These are phyloP conservation scores for Dromius quadrimaculatus DNA, from an alignment of 2,888 invertebrate species.

Conservation along the genomic window DNA sequence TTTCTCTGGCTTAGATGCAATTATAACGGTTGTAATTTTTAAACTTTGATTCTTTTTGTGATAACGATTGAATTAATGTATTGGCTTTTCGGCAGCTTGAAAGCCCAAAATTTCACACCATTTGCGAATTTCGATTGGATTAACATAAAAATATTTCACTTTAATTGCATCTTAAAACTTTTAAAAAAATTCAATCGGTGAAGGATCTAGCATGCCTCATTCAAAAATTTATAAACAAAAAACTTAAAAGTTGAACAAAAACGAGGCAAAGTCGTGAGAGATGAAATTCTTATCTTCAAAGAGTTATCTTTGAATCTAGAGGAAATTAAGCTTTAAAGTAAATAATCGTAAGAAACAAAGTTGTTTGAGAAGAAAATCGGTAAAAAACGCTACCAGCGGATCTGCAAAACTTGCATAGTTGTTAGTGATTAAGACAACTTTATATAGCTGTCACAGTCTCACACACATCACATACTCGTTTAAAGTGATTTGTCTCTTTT, in stretches of 20 bases:
- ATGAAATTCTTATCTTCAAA: slow-evolving; percentile 58
- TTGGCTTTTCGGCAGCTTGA: background rate
- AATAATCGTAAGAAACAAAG: background rate
- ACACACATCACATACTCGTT: background rate
- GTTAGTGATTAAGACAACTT: slow-evolving; percentile 41
- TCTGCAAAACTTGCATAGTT: slow-evolving; percentile 26
- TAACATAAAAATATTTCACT: slow-evolving; percentile 35
- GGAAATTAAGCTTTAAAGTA: background rate
- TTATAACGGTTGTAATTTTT: slow-evolving; percentile 27
- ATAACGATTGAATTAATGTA: slow-evolving; percentile 23
- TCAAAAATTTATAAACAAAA: slow-evolving; percentile 43
- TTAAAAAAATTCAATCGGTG: slow-evolving; percentile 16
- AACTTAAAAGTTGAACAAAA: slow-evolving; percentile 29
- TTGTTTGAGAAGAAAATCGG: background rate
- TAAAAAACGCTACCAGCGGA: slow-evolving; percentile 33
- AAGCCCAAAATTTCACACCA: slow-evolving; percentile 27
- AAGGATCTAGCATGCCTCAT: slow-evolving; percentile 36
- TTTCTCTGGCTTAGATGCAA: background rate
- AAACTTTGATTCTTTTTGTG: slow-evolving; percentile 8
- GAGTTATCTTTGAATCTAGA: slow-evolving; percentile 57
- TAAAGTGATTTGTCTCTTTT: background rate
- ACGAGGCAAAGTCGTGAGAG: slow-evolving; percentile 58
- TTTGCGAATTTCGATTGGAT: slow-evolving; percentile 29
- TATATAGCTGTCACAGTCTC: slow-evolving; percentile 26
- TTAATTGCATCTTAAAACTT: slow-evolving; percentile 43